A percentile compares a stretch with the other conserved stretches of the same genome.
phyloP scores from a whole-genome alignment of 1,140 invertebrate species.

The Drosophila takahashii region DNA sequence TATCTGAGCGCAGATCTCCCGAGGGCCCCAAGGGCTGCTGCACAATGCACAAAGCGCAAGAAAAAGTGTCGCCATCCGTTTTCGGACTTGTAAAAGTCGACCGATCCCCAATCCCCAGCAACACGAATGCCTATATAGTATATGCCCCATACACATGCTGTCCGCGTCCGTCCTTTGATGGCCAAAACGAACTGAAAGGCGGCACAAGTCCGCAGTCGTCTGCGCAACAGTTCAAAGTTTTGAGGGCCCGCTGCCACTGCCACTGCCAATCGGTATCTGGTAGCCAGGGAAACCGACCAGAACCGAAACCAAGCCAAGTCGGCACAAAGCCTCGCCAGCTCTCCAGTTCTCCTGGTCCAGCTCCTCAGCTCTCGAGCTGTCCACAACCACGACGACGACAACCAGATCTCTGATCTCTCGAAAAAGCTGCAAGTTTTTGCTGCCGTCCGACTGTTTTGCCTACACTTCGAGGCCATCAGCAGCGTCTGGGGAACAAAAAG shows the following conservation, averaged over 20 bases:
- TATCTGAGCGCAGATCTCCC: conserved; percentile 45
- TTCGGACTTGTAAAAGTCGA: conserved; percentile 54
- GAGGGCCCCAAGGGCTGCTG: conserved; percentile 30
- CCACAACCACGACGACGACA: conserved; percentile 20
- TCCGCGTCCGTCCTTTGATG: conserved; percentile 67
- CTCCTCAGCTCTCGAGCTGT: conserved; percentile 1
- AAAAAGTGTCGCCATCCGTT: conserved; percentile 74
- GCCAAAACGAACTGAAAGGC: conserved; percentile 75
- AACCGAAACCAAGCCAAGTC: conserved; percentile 11
- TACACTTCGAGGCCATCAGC: conserved; percentile 55
- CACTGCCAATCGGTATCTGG: conserved; percentile 37
- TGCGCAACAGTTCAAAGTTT: conserved; percentile 78
- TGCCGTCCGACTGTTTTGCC: conserved; percentile 50
- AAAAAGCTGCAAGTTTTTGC: conserved; percentile 51
- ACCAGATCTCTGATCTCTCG: conserved; percentile 39
- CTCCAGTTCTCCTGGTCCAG: too few relatives aligned
- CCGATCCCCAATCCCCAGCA: conserved; percentile 38
- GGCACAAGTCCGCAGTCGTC: conserved; percentile 81
- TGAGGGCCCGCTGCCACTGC: conserved; percentile 73
- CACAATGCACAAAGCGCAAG: conserved; percentile 64
- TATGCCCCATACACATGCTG: conserved; percentile 34
- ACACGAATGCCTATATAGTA: conserved; percentile 59
- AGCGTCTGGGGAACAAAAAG: conserved; percentile 65
- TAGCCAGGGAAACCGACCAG: conserved; percentile 6
- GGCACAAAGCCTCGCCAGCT: conserved; percentile 3